Conservation (phyloP, 2,113 vertebrate genomes). For the Thunnus maccoyii region DNA sequence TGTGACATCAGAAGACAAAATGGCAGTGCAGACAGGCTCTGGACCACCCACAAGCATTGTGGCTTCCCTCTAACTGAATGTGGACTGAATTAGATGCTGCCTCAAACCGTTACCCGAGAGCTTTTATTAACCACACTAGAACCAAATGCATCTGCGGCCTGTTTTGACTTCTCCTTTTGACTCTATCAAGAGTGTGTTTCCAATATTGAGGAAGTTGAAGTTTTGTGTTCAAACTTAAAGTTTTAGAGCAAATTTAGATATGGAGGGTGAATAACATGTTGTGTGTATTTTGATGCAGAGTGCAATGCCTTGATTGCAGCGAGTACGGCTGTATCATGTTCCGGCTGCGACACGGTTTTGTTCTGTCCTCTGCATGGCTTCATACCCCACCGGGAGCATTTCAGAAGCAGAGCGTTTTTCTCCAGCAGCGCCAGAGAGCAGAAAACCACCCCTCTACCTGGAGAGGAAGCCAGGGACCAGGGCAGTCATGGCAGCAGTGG, state of each 20-base stretch:
- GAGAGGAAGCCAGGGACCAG: too few relatives aligned
- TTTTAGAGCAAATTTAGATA: slow-evolving; percentile 24
- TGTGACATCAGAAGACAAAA: slow-evolving; percentile 77
- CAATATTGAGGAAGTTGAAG: slow-evolving; percentile 58
- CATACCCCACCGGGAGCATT: too few relatives aligned
- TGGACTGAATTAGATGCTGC: slow-evolving; percentile 65
- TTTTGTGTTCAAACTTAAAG: slow-evolving; percentile 22
- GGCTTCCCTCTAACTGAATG: slow-evolving; percentile 61
- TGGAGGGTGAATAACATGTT: neutral
- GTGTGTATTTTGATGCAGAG: slow-evolving; percentile 19
- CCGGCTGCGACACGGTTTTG: too few relatives aligned
- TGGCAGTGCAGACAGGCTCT: slow-evolving; percentile 59
- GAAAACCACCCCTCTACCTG: too few relatives aligned
- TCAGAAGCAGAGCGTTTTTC: too few relatives aligned
- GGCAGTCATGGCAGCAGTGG: too few relatives aligned
- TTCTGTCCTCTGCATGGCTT: too few relatives aligned
- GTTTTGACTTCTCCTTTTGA: slow-evolving; percentile 63
- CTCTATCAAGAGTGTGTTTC: slow-evolving; percentile 30
- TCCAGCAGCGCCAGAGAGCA: too few relatives aligned
- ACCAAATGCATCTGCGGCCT: slow-evolving; percentile 68
- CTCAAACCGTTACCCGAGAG: slow-evolving; percentile 48
- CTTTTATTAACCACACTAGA: slow-evolving; percentile 71
- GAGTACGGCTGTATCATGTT: too few relatives aligned
- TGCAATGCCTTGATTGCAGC: neutral
- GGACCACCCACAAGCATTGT: slow-evolving; percentile 72